Evolutionary conservation across 2,888 invertebrate genomes (phyloP), one percentile per base, ranked within the genome.

Genomic region (Exocentrus adspersus): DNA sequence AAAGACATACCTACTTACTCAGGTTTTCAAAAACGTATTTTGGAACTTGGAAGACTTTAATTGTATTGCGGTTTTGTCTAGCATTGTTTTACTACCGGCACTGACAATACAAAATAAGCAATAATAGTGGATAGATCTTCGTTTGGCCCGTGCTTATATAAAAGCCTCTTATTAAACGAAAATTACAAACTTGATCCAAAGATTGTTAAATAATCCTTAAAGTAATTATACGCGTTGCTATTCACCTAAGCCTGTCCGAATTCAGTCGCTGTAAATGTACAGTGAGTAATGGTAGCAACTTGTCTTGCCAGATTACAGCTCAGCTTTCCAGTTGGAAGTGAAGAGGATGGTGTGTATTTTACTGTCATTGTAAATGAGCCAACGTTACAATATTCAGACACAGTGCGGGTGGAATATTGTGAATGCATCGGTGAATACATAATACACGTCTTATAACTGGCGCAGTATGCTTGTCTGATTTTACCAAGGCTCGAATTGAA

Each of bases 331-430:
- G 46, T 46, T 46, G 24, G 5, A 45, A 12, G 28, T 30, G 48
- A 28, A 28, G 46, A 7, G 24, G 16, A 28, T 48, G 48, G 9
- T 17, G 17, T 48, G 28, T 48, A 28, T 17, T 28, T 10, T 48
- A 30, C 16, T 30, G 48, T 12, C 37, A 5, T 37, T 37, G 37
- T 16, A 48, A 48, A 28, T 48, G 17, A 14, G 4, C 48, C 28
- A 46, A 46, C 46, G 24, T 24, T 46, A 20, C 21, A 14, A n/a
- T 24, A 14, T 48, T 46, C n/a, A 24, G 24, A 14, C 24, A 14
- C 28, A 48, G 9, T 12, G 17, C 20, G 48, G n/a, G 28, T 20
- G 12, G 48, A 48, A 48, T 30, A 48, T 48, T 24, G 48, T 20
- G 28, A 16, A 24, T 28, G 28, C 28, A 46, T 48, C 48, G 28